Conservation (phyloP, 2,797 vertebrate genomes). For the Channa striata region DNA sequence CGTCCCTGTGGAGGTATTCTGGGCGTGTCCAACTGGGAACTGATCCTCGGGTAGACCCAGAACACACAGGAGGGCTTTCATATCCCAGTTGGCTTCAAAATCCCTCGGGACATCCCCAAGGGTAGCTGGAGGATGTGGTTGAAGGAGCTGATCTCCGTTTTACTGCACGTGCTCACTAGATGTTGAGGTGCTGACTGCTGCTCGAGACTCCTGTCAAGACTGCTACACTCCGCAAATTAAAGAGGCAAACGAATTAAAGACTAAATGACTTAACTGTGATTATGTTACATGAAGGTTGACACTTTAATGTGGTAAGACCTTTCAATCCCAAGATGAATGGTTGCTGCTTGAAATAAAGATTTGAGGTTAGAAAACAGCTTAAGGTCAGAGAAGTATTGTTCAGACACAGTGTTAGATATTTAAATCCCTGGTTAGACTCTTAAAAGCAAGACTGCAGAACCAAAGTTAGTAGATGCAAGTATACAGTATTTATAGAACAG, state of each 20-base stretch:
- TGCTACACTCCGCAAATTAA: neutral
- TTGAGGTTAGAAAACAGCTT: neutral
- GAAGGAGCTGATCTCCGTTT: neutral
- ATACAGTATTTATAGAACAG: slow-evolving; percentile 23
- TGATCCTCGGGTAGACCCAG: slow-evolving; percentile 7
- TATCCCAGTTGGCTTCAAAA: slow-evolving; percentile 30
- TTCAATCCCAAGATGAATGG: neutral
- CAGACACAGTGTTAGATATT: no score
- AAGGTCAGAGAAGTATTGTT: neutral
- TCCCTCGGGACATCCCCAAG: slow-evolving; percentile 6
- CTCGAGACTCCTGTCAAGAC: no score
- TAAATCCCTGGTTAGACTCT: neutral
- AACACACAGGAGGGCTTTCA: slow-evolving; percentile 21
- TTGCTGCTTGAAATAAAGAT: neutral
- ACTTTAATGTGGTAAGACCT: neutral
- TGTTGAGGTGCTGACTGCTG: no score
- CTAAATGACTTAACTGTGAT: no score
- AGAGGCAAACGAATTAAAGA: no score
- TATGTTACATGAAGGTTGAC: neutral
- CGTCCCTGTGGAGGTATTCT: slow-evolving; percentile 4
- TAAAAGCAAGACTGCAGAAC: slow-evolving; percentile 7
- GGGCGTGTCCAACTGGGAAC: slow-evolving; percentile 10
- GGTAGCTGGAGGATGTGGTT: slow-evolving; percentile 12
- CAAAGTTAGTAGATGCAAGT: neutral
- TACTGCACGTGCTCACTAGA: no score